A percentile compares a stretch with the other conserved stretches of the same genome.
Conservation (phyloP, 2,113 vertebrate genomes). For the Oryzias woworae region DNA sequence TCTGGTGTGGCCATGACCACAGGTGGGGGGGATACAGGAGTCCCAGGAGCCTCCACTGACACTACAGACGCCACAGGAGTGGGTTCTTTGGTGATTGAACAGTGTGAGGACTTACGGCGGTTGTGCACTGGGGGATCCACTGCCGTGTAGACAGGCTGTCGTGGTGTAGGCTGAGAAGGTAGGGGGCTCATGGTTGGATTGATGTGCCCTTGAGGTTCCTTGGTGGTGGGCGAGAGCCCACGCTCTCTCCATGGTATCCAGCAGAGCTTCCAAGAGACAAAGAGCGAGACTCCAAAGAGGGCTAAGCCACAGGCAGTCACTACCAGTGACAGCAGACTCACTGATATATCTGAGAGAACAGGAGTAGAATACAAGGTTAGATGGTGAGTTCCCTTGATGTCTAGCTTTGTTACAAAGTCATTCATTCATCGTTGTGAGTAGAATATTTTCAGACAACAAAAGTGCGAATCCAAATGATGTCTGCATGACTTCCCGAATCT, state of each 20-base stretch:
- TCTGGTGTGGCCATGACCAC: conserved; percentile 78
- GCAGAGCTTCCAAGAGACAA: conserved; percentile 99
- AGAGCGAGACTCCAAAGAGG: conserved; percentile 95
- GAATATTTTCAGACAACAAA: not conserved
- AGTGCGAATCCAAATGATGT: too few species aligned
- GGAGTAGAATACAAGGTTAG: conserved; percentile 9
- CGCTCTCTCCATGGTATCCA: conserved; percentile 98
- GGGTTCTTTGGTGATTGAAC: conserved; percentile 65
- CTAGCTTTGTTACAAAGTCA: not conserved
- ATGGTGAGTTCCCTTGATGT: not conserved
- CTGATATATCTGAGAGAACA: conserved; percentile 86
- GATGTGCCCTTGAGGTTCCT: conserved; percentile 84
- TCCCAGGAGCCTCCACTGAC: conserved; percentile 73
- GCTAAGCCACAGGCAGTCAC: conserved; percentile 97
- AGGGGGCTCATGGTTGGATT: conserved; percentile 72
- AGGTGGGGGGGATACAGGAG: conserved; percentile 73
- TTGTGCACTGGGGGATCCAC: conserved; percentile 84
- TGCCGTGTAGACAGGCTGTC: conserved; percentile 87
- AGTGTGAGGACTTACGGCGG: conserved; percentile 84
- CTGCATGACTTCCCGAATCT: too few species aligned
- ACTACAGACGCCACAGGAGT: conserved; percentile 78
- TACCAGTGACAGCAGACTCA: conserved; percentile 93
- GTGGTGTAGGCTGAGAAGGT: conserved; percentile 58
- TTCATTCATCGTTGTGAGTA: not conserved
- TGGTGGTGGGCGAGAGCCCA: conserved; percentile 82